Percentiles rank a stretch among this genome's conserved stretches.
phyloP scores from a whole-genome alignment of 2,888 invertebrate species.

The Rapana venosa region DNA sequence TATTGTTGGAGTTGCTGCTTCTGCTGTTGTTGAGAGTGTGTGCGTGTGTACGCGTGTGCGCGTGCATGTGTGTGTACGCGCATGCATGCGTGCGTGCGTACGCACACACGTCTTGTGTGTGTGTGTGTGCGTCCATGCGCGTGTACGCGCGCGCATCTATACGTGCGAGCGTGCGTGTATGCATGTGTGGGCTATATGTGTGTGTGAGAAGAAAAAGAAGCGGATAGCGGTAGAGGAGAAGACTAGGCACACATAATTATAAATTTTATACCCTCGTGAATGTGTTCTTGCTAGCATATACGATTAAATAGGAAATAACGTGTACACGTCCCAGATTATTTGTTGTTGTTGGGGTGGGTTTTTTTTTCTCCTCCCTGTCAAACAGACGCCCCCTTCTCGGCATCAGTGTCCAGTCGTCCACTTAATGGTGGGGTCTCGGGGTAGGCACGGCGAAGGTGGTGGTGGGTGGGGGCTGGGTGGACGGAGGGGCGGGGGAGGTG shows the following conservation, averaged over 20 bases:
- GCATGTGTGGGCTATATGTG: neutral
- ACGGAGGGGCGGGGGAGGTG: neutral
- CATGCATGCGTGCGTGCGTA: neutral
- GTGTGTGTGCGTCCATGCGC: neutral
- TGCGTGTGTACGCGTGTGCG: neutral
- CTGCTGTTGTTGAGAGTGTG: neutral
- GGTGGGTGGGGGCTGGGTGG: neutral
- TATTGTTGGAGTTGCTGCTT: neutral
- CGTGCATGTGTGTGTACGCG: neutral
- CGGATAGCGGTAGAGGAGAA: neutral
- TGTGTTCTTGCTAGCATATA: neutral
- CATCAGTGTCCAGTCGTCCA: too few relatives aligned
- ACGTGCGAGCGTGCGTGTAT: neutral
- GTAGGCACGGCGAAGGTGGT: slow-evolving; percentile 2
- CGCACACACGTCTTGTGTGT: too few relatives aligned
- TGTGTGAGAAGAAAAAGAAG: too few relatives aligned
- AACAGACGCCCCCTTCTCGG: too few relatives aligned
- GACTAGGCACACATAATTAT: neutral
- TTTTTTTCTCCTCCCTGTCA: too few relatives aligned
- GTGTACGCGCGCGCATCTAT: neutral
- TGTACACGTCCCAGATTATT: too few relatives aligned
- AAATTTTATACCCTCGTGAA: too few relatives aligned
- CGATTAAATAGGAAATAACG: neutral
- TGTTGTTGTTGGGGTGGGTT: too few relatives aligned
- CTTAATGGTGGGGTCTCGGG: neutral